A percentile compares a stretch with the other conserved stretches of the same genome.
Evolutionary conservation across 1,140 invertebrate genomes (phyloP).

Genomic region (Euwallacea similis): DNA sequence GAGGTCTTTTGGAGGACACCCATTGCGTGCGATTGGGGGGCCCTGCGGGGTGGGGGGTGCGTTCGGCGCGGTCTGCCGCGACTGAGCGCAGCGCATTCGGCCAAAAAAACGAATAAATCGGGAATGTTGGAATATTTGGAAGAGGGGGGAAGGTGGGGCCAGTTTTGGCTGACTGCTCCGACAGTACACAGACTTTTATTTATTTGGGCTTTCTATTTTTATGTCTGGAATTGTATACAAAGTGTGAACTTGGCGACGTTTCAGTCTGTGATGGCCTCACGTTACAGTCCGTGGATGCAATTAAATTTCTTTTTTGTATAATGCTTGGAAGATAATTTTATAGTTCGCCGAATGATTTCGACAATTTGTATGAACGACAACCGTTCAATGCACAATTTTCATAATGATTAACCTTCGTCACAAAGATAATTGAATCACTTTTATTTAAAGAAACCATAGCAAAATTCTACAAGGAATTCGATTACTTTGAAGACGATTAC

Average conservation of each 20-base stretch:
- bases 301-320: no score
- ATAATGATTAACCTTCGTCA: no score
- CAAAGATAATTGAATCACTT: no score
- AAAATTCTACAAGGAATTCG: background rate
- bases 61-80: slow-evolving; percentile 24
- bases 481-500: background rate
- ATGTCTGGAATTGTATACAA: slow-evolving; percentile 2
- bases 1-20: slow-evolving; percentile 51
- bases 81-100: slow-evolving; percentile 21
- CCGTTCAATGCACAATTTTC: no score
- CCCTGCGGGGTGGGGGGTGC: slow-evolving; percentile 7
- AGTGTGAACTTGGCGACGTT: slow-evolving; percentile 7
- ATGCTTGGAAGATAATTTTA: no score
- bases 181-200: slow-evolving; percentile 4
- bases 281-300: no score
- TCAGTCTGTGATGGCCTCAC: no score
- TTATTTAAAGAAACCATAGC: background rate
- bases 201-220: slow-evolving; percentile 25
- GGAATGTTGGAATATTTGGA: slow-evolving; percentile 12
- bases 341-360: no score
- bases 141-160: slow-evolving; percentile 3
- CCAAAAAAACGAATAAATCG: slow-evolving; percentile 32
- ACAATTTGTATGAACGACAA: no score
- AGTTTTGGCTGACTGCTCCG: slow-evolving; percentile 17
- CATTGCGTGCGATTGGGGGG: slow-evolving; percentile 40